Evolutionary conservation across 2,888 invertebrate species (phyloP).

Genomic region (Therioaphis trifolii): DNA sequence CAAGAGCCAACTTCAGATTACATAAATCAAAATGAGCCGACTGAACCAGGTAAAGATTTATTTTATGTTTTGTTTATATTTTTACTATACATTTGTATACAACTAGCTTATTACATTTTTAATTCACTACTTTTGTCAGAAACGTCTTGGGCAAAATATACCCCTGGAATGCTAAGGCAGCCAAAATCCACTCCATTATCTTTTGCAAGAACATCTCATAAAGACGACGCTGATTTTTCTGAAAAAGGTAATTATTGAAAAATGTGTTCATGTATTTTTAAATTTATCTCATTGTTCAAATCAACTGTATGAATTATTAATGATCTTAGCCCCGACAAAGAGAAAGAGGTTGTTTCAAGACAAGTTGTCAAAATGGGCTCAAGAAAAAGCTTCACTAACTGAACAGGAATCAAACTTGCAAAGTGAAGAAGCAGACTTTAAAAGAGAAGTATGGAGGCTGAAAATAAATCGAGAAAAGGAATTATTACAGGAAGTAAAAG

Average conservation of each 20-base stretch:
- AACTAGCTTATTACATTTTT: constrained; percentile 22
- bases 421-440: constrained; percentile 10
- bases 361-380: not conserved
- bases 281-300: constrained; percentile 1
- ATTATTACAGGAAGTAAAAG: constrained; percentile 6
- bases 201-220: not conserved
- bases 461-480: constrained; percentile 20
- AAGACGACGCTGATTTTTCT: not conserved
- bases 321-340: not conserved
- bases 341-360: not conserved
- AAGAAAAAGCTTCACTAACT: constrained; percentile 6
- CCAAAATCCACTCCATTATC: not conserved
- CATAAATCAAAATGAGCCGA: not conserved
- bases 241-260: constrained; percentile 20
- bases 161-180: not conserved
- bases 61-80: not conserved
- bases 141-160: constrained; percentile 11
- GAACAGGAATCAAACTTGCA: not conserved
- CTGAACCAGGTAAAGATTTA: constrained; percentile 17
- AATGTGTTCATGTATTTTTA: not conserved
- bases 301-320: constrained; percentile 15
- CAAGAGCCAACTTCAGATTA: not conserved
- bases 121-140: not conserved
- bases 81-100: not conserved
- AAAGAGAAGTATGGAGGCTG: constrained; percentile 6